These are phyloP conservation scores for Drosophila pallidifrons DNA, from an alignment of 1,140 invertebrate genomes.

Conservation along the genomic window DNA sequence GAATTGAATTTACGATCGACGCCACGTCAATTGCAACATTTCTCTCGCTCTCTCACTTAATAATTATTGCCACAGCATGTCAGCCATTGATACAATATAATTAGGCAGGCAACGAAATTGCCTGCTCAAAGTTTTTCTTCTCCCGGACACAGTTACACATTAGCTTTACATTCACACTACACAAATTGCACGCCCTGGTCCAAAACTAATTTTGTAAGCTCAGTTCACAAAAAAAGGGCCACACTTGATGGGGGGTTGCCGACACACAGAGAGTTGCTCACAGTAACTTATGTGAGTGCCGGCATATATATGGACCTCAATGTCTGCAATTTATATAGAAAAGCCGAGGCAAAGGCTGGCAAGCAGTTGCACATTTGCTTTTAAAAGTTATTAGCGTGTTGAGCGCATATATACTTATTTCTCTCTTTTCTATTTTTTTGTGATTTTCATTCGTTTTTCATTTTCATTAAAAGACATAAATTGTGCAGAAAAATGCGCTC, in stretches of 20 bases:
- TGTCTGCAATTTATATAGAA: slow-evolving; percentile 16
- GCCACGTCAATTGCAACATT: slow-evolving; percentile 44
- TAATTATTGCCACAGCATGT: slow-evolving; percentile 57
- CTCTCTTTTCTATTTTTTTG: slow-evolving; percentile 46
- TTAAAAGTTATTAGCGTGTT: slow-evolving; percentile 82
- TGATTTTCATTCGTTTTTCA: slow-evolving; percentile 53
- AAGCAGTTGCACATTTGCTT: slow-evolving; percentile 73
- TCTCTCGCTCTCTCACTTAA: slow-evolving; percentile 14
- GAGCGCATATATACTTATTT: slow-evolving; percentile 54
- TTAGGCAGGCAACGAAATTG: slow-evolving; percentile 59
- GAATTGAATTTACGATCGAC: slow-evolving; percentile 37
- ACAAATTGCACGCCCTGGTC: slow-evolving; percentile 59
- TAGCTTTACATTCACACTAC: slow-evolving; percentile 32
- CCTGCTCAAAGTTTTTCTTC: slow-evolving; percentile 37
- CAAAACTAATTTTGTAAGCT: slow-evolving; percentile 69
- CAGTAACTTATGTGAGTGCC: slow-evolving; percentile 55
- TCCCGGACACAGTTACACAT: slow-evolving; percentile 32
- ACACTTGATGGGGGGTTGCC: slow-evolving; percentile 31
- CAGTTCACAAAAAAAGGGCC: slow-evolving; percentile 34
- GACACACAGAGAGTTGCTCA: background rate
- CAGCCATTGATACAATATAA: slow-evolving; percentile 69
- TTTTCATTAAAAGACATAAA: slow-evolving; percentile 83
- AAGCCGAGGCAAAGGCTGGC: slow-evolving; percentile 19
- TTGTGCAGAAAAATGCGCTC: slow-evolving; percentile 79
- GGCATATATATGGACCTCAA: slow-evolving; percentile 14